phyloP scores from a whole-genome alignment of 2,888 invertebrate genomes.

The Cantharis lateralis region DNA sequence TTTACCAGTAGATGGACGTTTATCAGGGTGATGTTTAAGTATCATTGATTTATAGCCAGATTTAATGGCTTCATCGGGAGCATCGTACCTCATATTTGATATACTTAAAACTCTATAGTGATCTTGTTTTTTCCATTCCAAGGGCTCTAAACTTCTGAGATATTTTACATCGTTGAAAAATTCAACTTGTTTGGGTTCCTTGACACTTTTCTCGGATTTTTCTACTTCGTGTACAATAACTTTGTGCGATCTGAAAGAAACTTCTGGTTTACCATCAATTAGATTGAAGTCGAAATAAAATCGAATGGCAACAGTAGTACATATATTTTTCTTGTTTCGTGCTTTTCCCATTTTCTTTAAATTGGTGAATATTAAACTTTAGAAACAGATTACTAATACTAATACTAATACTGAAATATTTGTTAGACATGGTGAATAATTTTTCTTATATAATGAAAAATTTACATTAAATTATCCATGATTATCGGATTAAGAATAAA shows the following conservation, averaged over 20 bases:
- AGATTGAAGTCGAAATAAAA: slow-evolving; percentile 49
- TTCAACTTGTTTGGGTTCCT: slow-evolving; percentile 53
- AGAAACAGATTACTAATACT: too few relatives aligned
- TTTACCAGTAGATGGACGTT: slow-evolving; percentile 89
- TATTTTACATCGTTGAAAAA: slow-evolving; percentile 80
- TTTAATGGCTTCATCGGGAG: slow-evolving; percentile 92
- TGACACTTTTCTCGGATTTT: slow-evolving; percentile 41
- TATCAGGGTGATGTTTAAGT: slow-evolving; percentile 96
- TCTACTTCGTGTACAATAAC: slow-evolving; percentile 33
- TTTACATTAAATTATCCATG: too few relatives aligned
- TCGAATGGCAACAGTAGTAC: slow-evolving; percentile 49
- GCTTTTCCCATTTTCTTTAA: too few relatives aligned
- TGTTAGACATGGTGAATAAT: too few relatives aligned
- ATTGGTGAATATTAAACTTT: too few relatives aligned
- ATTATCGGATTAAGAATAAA: too few relatives aligned
- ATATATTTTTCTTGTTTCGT: slow-evolving; percentile 32
- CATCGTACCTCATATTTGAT: slow-evolving; percentile 78
- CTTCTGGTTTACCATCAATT: slow-evolving; percentile 13
- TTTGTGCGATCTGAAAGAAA: slow-evolving; percentile 49
- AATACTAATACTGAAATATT: too few relatives aligned
- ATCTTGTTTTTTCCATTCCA: slow-evolving; percentile 97
- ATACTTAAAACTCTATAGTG: slow-evolving; percentile 96
- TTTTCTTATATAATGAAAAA: too few relatives aligned
- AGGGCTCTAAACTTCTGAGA: slow-evolving; percentile 87
- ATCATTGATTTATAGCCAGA: slow-evolving; percentile 90